phyloP scores from a whole-genome alignment of 2,113 vertebrate species.

The Atlantisia rogersi region DNA sequence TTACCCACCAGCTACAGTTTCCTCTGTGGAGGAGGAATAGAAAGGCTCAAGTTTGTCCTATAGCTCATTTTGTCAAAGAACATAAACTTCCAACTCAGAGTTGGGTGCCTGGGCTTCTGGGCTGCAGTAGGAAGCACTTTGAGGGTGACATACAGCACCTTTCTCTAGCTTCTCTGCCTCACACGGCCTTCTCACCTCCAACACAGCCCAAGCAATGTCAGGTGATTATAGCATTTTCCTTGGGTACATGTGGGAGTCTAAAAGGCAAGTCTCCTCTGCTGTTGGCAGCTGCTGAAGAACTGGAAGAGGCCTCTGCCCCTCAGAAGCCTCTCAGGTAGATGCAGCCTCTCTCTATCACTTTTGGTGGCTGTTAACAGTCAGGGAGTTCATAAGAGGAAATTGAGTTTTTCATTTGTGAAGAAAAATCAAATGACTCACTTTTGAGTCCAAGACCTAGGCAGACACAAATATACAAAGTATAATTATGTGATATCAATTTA shows the following conservation, averaged over 20 bases:
- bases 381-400: not conserved
- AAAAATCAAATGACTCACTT: constrained; percentile 47
- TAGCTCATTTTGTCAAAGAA: not conserved
- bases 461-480: constrained; percentile 41
- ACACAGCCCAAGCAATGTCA: accelerated
- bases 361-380: not conserved
- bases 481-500: constrained; percentile 53
- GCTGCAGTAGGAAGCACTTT: not conserved
- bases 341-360: not conserved
- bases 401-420: constrained; percentile 22
- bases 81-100: not conserved
- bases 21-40: not conserved
- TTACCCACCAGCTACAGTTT: not conserved
- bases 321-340: not conserved
- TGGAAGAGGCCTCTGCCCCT: not conserved
- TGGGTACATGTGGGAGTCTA: not conserved
- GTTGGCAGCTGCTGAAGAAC: not conserved
- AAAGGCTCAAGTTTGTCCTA: not conserved
- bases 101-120: not conserved
- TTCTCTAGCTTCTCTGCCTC: not conserved
- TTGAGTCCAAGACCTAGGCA: not conserved
- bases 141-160: not conserved
- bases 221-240: not conserved
- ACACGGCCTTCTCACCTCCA: accelerated
- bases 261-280: not conserved